Conservation (phyloP, 2,888 invertebrate species). For the Drosophila niveifrons region DNA sequence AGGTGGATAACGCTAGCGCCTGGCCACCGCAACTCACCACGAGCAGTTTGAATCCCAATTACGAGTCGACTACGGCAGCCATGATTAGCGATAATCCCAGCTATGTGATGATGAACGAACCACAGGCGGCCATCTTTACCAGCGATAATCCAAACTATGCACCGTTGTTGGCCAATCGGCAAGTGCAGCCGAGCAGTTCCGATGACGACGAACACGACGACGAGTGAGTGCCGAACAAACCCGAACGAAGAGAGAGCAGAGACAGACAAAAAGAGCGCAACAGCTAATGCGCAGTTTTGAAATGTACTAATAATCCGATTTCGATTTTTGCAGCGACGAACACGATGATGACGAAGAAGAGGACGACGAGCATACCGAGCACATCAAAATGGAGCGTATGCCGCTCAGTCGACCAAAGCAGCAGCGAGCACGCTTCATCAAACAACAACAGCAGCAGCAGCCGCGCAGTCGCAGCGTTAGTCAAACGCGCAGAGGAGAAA, state of each 20-base stretch:
- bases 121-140: conserved; percentile 42
- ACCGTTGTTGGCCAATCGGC: conserved; percentile 40
- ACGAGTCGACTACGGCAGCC: conserved; percentile 56
- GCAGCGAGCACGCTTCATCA: conserved; percentile 21
- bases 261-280: not conserved
- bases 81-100: conserved; percentile 62
- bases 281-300: not conserved
- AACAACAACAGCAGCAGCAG: conserved; percentile 34
- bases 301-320: not conserved
- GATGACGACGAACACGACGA: conserved; percentile 57
- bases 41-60: conserved; percentile 78
- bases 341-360: conserved; percentile 63
- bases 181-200: conserved; percentile 45
- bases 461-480: conserved; percentile 70
- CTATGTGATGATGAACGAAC: conserved; percentile 78
- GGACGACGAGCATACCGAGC: conserved; percentile 65
- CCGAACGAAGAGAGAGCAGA: not conserved
- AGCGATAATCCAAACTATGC: conserved; percentile 77
- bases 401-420: conserved; percentile 66
- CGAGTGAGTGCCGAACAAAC: conserved; percentile 31
- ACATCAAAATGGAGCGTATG: conserved; percentile 81
- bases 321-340: conserved; percentile 36
- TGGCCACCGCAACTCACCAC: conserved; percentile 55
- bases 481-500: conserved; percentile 57
- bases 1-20: conserved; percentile 20